Evolutionary conservation across 2,797 vertebrate genomes (phyloP).

Genomic region (Anolis apletophallus): DNA sequence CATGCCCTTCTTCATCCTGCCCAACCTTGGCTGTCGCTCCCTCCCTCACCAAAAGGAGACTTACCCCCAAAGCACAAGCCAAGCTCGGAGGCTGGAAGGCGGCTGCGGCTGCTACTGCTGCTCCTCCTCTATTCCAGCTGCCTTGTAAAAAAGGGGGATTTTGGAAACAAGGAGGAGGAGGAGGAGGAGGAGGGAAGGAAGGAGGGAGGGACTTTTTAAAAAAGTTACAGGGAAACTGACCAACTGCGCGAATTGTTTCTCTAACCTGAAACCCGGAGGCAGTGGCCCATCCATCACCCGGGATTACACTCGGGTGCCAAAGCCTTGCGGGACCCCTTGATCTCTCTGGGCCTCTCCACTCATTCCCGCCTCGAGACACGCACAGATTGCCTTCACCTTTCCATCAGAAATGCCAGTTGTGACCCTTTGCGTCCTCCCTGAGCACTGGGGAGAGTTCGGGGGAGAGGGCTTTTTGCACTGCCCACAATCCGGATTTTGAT

Average conservation of each 20-base stretch:
- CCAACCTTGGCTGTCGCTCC: background rate
- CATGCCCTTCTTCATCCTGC: background rate
- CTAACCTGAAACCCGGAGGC: slow-evolving; percentile 35
- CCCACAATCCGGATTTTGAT: too few relatives aligned
- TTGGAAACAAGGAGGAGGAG: background rate
- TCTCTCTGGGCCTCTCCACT: background rate
- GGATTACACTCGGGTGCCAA: slow-evolving; percentile 10
- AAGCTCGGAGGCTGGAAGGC: background rate
- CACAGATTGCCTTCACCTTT: background rate
- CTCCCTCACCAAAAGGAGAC: background rate
- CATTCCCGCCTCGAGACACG: too few relatives aligned
- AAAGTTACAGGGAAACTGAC: slow-evolving; percentile 55
- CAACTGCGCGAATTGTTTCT: slow-evolving; percentile 43
- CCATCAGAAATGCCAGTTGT: background rate
- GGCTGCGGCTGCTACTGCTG: slow-evolving; percentile 17
- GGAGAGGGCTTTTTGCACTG: too few relatives aligned
- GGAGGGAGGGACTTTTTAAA: slow-evolving; percentile 62
- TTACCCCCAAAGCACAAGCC: slow-evolving; percentile 28
- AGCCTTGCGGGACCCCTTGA: background rate
- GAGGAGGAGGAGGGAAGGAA: background rate
- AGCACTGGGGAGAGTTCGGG: background rate
- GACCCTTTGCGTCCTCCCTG: background rate
- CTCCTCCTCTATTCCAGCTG: background rate
- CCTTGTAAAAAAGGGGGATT: background rate
- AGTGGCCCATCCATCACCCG: slow-evolving; percentile 25